Evolutionary conservation across 2,888 invertebrate species (phyloP).

Genomic region (Busseola fusca): DNA sequence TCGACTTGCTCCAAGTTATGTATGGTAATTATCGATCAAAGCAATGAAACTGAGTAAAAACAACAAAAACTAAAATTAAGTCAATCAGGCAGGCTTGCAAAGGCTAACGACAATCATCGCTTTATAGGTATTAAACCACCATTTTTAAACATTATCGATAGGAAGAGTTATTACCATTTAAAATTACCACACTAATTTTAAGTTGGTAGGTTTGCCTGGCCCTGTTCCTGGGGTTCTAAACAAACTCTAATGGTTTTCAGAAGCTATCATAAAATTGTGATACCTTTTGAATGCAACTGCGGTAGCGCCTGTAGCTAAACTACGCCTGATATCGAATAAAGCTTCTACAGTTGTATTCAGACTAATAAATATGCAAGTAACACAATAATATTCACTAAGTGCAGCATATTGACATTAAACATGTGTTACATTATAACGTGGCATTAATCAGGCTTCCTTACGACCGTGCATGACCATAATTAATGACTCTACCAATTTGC

Average conservation of each 20-base stretch:
- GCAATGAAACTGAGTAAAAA: slow-evolving; percentile 17
- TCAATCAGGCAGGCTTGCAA: background rate
- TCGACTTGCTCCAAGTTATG: slow-evolving; percentile 43
- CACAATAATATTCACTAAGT: slow-evolving; percentile 16
- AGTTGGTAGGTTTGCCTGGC: background rate
- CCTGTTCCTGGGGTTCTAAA: background rate
- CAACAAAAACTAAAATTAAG: background rate
- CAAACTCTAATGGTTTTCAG: background rate
- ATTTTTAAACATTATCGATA: background rate
- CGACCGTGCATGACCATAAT: slow-evolving; percentile 32
- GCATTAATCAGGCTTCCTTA: slow-evolving; percentile 31
- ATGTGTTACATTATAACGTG: slow-evolving; percentile 42
- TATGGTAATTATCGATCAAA: slow-evolving; percentile 18
- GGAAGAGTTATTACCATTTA: background rate
- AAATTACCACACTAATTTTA: background rate
- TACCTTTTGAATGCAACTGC: no score
- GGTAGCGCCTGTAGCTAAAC: no score
- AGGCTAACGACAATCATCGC: no score
- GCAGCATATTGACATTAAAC: slow-evolving; percentile 37
- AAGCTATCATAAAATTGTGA: no score
- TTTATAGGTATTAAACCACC: no score
- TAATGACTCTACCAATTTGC: slow-evolving; percentile 39
- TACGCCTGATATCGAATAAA: background rate
- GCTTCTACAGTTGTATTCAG: background rate
- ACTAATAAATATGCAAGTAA: background rate